phyloP scores from a whole-genome alignment of 2,113 vertebrate species.

The Psilopogon haemacephalus region DNA sequence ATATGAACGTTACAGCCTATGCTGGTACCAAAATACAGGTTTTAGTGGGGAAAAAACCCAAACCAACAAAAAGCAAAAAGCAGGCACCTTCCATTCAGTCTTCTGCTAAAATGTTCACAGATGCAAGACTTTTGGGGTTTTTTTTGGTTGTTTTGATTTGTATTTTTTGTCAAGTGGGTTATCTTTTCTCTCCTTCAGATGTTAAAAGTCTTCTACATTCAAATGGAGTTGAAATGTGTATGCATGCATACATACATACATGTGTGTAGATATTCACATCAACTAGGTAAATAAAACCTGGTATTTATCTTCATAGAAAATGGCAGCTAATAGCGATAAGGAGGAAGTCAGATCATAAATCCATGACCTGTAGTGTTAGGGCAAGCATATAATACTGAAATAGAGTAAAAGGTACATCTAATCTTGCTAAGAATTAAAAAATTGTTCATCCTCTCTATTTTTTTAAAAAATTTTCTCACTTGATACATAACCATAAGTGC shows the following conservation, averaged over 20 bases:
- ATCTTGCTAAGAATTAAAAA: not conserved
- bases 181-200: not conserved
- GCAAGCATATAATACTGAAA: not conserved
- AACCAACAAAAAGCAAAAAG: no score
- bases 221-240: not conserved
- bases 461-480: not conserved
- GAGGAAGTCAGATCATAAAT: not conserved
- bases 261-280: not conserved
- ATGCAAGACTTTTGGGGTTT: not conserved
- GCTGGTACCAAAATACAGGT: not conserved
- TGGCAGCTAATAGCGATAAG: not conserved
- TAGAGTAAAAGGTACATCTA: not conserved
- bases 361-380: not conserved
- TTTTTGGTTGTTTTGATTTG: not conserved
- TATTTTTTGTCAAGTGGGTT: not conserved
- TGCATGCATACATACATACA: rapidly evolving
- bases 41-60: no score
- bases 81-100: not conserved
- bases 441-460: not conserved
- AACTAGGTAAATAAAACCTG: not conserved
- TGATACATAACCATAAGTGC: not conserved
- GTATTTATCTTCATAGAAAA: not conserved
- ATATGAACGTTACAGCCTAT: not conserved
- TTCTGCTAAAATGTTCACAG: not conserved
- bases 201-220: not conserved